Percentiles rank a stretch among this genome's conserved stretches.
Conservation (phyloP, 2,797 vertebrate genomes). For the Crypturellus tataupa region DNA sequence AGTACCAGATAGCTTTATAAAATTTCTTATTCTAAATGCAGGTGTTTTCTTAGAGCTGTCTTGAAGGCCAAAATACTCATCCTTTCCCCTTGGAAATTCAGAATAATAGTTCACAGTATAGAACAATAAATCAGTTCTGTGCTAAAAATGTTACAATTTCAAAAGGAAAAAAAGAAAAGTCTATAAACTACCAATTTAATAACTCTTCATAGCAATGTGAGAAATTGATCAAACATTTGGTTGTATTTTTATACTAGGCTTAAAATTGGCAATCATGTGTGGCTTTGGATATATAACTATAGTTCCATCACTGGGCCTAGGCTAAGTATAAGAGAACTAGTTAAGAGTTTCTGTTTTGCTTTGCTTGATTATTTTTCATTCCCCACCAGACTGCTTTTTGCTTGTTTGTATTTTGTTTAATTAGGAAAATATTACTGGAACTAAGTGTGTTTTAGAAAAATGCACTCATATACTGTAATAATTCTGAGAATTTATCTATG, state of each 20-base stretch:
- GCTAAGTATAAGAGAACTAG: background rate
- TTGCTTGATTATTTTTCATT: background rate
- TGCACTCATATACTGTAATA: background rate
- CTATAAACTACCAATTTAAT: background rate
- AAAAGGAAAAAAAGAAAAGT: background rate
- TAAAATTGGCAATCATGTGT: background rate
- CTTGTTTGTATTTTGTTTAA: background rate
- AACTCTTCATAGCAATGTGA: background rate
- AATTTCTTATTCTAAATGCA: slow-evolving; percentile 41
- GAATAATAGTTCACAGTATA: background rate
- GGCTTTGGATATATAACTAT: background rate
- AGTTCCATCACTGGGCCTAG: background rate
- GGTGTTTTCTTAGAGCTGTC: slow-evolving; percentile 39
- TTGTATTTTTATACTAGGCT: background rate
- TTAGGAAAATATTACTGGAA: background rate
- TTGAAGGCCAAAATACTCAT: slow-evolving; percentile 15
- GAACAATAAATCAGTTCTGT: slow-evolving; percentile 2
- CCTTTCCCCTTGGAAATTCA: slow-evolving; percentile 27
- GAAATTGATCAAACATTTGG: background rate
- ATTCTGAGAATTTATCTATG: background rate
- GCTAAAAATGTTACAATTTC: background rate
- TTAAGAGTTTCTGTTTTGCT: background rate
- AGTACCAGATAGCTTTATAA: slow-evolving; percentile 28
- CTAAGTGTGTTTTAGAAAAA: background rate
- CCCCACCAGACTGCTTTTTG: background rate